Percentiles rank a stretch among this genome's conserved stretches.
These are phyloP conservation scores for Tetranychus truncatus DNA, from an alignment of 2,888 invertebrate species.

Conservation along the genomic window DNA sequence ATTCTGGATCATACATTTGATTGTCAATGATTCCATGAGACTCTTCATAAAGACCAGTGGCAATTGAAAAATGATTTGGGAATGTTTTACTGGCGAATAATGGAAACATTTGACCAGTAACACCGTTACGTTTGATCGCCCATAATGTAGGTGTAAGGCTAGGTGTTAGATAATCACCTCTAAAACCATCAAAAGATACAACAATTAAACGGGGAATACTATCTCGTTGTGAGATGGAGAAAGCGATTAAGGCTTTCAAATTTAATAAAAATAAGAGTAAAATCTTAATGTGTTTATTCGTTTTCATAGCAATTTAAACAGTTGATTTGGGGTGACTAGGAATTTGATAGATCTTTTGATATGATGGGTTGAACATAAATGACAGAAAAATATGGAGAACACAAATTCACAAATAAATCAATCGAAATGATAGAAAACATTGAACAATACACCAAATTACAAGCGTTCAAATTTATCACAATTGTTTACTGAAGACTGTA, in stretches of 20 bases:
- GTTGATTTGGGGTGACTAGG: no score
- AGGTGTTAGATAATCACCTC: slow-evolving; percentile 32
- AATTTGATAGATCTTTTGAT: no score
- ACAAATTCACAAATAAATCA: no score
- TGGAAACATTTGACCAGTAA: slow-evolving; percentile 29
- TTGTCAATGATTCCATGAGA: slow-evolving; percentile 47
- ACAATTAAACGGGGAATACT: slow-evolving; percentile 27
- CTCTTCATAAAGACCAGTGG: slow-evolving; percentile 49
- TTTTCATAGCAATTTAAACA: no score
- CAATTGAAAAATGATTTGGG: slow-evolving; percentile 53
- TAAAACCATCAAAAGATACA: slow-evolving; percentile 34
- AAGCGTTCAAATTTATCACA: no score
- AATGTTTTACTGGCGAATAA: slow-evolving; percentile 46
- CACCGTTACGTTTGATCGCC: slow-evolving; percentile 30
- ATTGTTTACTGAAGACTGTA: no score
- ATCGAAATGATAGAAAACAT: no score
- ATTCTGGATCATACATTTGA: slow-evolving; percentile 39
- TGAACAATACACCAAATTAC: no score
- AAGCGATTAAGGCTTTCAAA: neutral
- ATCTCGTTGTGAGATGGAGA: neutral
- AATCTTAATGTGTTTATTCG: no score
- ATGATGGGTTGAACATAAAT: no score
- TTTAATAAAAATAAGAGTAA: no score
- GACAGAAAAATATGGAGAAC: no score
- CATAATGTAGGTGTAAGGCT: slow-evolving; percentile 30